A percentile compares a stretch with the other conserved stretches of the same genome.
Evolutionary conservation across 1,140 invertebrate species (phyloP).

Genomic region (Drosophila sechellia): DNA sequence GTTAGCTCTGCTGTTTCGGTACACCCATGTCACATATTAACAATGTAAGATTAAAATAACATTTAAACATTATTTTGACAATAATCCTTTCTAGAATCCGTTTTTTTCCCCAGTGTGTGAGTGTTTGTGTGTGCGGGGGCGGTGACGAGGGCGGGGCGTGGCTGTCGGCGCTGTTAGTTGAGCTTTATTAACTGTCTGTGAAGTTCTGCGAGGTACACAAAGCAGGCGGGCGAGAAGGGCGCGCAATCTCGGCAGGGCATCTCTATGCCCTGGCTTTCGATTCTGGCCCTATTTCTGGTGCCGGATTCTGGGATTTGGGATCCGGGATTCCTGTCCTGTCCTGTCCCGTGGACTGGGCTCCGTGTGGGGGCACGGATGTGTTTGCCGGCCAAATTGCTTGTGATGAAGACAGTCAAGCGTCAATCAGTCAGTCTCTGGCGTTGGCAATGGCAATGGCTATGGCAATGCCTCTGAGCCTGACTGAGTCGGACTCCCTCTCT

Average conservation of each 20-base stretch:
- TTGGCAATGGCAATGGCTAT: slow-evolving; percentile 22
- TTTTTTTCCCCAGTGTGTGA: slow-evolving; percentile 2
- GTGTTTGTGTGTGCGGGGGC: slow-evolving; percentile 12
- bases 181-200: slow-evolving; percentile 81
- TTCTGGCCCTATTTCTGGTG: slow-evolving; percentile 21
- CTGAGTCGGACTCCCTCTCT: slow-evolving; percentile 8
- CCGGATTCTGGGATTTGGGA: slow-evolving; percentile 30
- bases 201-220: slow-evolving; percentile 51
- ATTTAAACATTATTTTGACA: too few species aligned
- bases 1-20: too few species aligned
- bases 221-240: slow-evolving; percentile 38
- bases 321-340: slow-evolving; percentile 10
- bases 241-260: slow-evolving; percentile 71
- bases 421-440: slow-evolving; percentile 68
- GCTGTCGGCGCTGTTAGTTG: slow-evolving; percentile 67
- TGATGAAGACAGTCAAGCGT: slow-evolving; percentile 82
- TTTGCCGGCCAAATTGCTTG: slow-evolving; percentile 82
- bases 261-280: slow-evolving; percentile 30
- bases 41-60: too few species aligned
- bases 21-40: too few species aligned
- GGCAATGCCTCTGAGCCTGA: slow-evolving; percentile 9
- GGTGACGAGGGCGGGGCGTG: slow-evolving; percentile 19
- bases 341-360: slow-evolving; percentile 6
- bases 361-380: slow-evolving; percentile 26
- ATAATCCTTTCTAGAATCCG: not conserved